A percentile compares a stretch with the other conserved stretches of the same genome.
Conservation (phyloP, 1,140 invertebrate species). For the Nebria ingens region DNA sequence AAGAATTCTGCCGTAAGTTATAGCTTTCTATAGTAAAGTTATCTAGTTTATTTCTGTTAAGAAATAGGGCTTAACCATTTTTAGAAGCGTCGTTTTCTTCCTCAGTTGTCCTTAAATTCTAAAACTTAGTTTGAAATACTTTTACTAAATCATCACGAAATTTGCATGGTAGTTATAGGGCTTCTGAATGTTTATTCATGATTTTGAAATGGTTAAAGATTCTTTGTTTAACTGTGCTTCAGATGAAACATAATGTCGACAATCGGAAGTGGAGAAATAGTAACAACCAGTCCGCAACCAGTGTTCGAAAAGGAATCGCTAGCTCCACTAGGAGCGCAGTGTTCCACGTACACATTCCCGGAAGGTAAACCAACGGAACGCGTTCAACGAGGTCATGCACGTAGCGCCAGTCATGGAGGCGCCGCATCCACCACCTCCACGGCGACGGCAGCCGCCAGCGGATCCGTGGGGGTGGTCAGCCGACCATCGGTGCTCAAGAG, state of each 20-base stretch:
- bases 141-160: too few species aligned
- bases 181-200: too few species aligned
- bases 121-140: too few species aligned
- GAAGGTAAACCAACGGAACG: conserved; percentile 22
- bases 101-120: too few species aligned
- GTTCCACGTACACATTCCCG: conserved; percentile 32
- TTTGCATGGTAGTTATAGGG: too few species aligned
- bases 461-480: conserved; percentile 30
- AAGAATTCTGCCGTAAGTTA: too few species aligned
- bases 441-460: conserved; percentile 35
- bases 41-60: too few species aligned
- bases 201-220: too few species aligned
- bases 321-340: not conserved
- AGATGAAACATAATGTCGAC: conserved; percentile 44
- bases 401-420: conserved; percentile 72
- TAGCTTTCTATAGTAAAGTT: too few species aligned
- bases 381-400: conserved; percentile 48
- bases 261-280: conserved; percentile 39
- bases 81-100: too few species aligned
- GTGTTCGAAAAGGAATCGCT: not conserved
- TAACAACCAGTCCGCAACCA: not conserved
- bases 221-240: conserved; percentile 30
- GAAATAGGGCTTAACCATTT: too few species aligned
- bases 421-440: conserved; percentile 43
- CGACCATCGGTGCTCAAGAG: conserved; percentile 57